A percentile compares a stretch with the other conserved stretches of the same genome.
These are phyloP conservation scores for Cebidichthys violaceus DNA, from an alignment of 2,113 vertebrate species.

Conservation along the genomic window DNA sequence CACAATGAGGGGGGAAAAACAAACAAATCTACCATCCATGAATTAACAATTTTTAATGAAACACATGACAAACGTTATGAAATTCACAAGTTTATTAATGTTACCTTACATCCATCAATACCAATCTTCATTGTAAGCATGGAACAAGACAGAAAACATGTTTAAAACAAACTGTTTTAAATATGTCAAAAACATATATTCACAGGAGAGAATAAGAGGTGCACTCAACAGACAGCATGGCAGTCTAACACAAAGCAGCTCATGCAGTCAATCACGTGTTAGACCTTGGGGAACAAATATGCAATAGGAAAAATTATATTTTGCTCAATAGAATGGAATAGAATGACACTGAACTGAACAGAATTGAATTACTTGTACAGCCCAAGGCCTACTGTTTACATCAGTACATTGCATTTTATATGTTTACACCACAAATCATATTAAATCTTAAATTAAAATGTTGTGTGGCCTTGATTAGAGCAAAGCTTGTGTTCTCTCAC, in stretches of 20 bases:
- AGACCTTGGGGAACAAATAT: conserved; percentile 20
- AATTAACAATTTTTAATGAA: conserved; percentile 36
- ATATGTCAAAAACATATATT: conserved; percentile 33
- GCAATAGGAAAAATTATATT: not conserved
- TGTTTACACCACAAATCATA: not conserved
- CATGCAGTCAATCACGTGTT: conserved; percentile 7
- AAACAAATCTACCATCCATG: not conserved
- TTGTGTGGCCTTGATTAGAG: not conserved
- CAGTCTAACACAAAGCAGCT: not conserved
- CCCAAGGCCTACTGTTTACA: not conserved
- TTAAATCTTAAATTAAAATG: not conserved
- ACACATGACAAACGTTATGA: conserved; percentile 36
- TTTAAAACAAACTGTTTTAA: conserved; percentile 75
- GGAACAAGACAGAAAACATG: conserved; percentile 75
- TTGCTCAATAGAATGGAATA: not conserved
- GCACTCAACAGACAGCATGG: not conserved
- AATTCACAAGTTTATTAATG: conserved; percentile 57
- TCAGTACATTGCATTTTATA: not conserved
- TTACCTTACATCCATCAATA: conserved; percentile 84
- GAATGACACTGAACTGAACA: not conserved
- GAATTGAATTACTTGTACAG: not conserved
- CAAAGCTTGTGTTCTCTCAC: conserved; percentile 11
- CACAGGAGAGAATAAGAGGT: not conserved
- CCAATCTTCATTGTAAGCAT: conserved; percentile 80
- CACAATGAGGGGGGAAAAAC: not conserved